Base-by-base conservation (phyloP, 2,113 vertebrate species). In the Alectura lathami region DNA sequence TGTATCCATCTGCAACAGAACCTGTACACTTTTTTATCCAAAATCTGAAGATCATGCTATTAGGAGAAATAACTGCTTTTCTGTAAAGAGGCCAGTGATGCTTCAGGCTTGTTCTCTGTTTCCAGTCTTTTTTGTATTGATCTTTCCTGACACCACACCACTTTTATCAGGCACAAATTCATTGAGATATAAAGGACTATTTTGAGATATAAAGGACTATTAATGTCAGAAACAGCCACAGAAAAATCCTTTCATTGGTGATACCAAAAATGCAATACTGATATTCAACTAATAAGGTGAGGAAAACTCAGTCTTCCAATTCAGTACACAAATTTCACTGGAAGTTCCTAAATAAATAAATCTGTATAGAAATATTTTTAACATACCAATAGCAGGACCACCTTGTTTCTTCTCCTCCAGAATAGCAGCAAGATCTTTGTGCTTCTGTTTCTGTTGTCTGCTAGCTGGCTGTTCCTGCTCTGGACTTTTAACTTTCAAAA, bases 351-450 rank as follows among this genome's bases (percentile, higher is more conserved):
- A 86, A 75, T 7, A 68, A 86, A 82, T 17, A 4, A 16, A 77
- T 84, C 23, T 20, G 16, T 47, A 81, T 12, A 78, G 73, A 78
- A 93, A 54, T 38, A 32, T 51, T 36, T 83, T 36, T 42, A 68
- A 95, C 91, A 86, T 98, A 99, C 99, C 99, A 95, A 99, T 99
- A 76, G 99, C 99, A 18, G 98, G 97, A 9, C 99, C 99, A 5
- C 99, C 99, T 97, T 99, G 99, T 94, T 99, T 99, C 97, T 99
- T 99, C 86, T 99, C 99, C 93, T 99, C 99, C 72, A 99, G 96
- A 95, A 99, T 99, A 91, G 98, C 98, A 2, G 98, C 99, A 91
- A 99, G 98, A 90, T 99, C 99, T 94, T 98, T 99, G 91, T 98
- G 98, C 60, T 96, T 98, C 15, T 96, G 69, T 95, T 97, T 98